A percentile compares a stretch with the other conserved stretches of the same genome.
These are phyloP conservation scores for Crepidodera aurea DNA, from an alignment of 2,888 invertebrate genomes.

Conservation along the genomic window DNA sequence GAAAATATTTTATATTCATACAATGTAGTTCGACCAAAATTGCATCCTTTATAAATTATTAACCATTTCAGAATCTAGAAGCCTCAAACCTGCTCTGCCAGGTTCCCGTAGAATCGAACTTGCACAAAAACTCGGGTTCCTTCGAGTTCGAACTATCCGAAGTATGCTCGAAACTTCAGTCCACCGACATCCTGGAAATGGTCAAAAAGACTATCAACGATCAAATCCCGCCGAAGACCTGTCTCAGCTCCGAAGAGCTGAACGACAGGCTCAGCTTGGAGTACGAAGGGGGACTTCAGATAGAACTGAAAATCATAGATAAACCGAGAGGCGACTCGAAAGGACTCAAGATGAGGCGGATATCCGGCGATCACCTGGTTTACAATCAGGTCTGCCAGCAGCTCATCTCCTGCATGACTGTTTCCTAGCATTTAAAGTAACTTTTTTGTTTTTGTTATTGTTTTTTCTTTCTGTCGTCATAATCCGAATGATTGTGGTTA, in stretches of 20 bases:
- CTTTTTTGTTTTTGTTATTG: constrained; percentile 19
- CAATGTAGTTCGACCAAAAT: no score
- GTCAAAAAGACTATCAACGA: constrained; percentile 82
- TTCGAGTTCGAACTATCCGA: constrained; percentile 82
- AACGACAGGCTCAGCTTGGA: constrained; percentile 58
- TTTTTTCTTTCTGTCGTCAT: not conserved
- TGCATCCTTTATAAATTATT: no score
- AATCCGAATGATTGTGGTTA: constrained; percentile 1
- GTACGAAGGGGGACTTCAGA: constrained; percentile 79
- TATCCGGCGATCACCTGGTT: constrained; percentile 87
- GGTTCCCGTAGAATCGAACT: constrained; percentile 38
- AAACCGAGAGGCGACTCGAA: constrained; percentile 74
- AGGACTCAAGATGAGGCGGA: constrained; percentile 84
- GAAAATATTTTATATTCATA: no score
- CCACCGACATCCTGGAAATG: constrained; percentile 80
- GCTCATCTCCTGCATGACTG: constrained; percentile 85
- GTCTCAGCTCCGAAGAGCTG: constrained; percentile 60
- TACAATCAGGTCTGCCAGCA: constrained; percentile 89
- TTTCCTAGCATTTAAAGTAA: constrained; percentile 62
- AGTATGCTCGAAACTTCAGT: constrained; percentile 80
- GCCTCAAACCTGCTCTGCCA: constrained; percentile 26
- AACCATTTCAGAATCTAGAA: constrained; percentile 25
- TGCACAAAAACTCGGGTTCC: constrained; percentile 59
- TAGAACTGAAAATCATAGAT: constrained; percentile 81
- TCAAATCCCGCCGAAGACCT: constrained; percentile 76